Percentiles rank a stretch among this genome's conserved stretches.
These are phyloP conservation scores for Tringa solitaria DNA, from an alignment of 2,113 vertebrate species.

Conservation along the genomic window DNA sequence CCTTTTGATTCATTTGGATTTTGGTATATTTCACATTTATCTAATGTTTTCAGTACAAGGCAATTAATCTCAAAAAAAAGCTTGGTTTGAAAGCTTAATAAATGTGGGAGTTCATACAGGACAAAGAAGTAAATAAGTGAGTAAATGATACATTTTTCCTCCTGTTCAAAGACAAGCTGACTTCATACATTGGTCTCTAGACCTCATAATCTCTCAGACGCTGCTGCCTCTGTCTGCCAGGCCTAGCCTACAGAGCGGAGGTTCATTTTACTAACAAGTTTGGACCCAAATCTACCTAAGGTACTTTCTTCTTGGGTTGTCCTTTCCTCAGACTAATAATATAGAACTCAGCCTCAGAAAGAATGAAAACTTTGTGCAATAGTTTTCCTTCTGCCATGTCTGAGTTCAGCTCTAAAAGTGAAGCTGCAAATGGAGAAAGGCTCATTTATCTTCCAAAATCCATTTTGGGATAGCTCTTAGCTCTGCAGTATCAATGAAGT, in stretches of 20 bases:
- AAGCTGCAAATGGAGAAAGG: not conserved
- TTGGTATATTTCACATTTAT: not conserved
- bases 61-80: not conserved
- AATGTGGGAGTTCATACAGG: not conserved
- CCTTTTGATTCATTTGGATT: not conserved
- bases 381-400: not conserved
- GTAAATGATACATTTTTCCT: not conserved
- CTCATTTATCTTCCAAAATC: not conserved
- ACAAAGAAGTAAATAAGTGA: not conserved
- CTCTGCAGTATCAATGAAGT: not conserved
- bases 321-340: not conserved
- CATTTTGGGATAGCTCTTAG: not conserved
- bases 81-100: conserved; percentile 7
- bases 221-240: not conserved
- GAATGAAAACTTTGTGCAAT: not conserved
- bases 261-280: not conserved
- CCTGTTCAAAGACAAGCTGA: not conserved
- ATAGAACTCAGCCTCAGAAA: not conserved
- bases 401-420: not conserved
- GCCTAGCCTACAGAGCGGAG: not conserved
- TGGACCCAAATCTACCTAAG: not conserved
- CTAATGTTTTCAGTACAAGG: not conserved
- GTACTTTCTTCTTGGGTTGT: not conserved
- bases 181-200: not conserved
- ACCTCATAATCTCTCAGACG: not conserved